Evolutionary conservation across 2,888 invertebrate species (phyloP).

Genomic region (Yponomeuta evonymella): DNA sequence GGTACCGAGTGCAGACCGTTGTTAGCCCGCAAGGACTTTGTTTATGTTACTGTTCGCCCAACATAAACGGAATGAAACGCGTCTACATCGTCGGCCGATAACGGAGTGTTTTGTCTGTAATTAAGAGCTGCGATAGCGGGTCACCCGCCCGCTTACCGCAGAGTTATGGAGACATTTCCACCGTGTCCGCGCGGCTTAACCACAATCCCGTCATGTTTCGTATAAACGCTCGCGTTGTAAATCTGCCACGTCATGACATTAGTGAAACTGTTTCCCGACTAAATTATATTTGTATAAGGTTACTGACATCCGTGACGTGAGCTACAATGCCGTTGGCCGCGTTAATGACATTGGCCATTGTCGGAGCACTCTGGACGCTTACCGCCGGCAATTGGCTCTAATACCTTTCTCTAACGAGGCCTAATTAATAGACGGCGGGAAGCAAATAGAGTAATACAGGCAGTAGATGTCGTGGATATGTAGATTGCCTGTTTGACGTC

Average conservation of each 20-base stretch:
- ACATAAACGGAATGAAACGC: constrained; percentile 61
- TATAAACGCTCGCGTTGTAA: constrained; percentile 44
- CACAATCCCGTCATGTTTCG: constrained; percentile 48
- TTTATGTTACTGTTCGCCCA: constrained; percentile 58
- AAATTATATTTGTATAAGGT: constrained; percentile 11
- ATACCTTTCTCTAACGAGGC: constrained; percentile 9
- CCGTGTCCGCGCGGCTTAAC: constrained; percentile 50
- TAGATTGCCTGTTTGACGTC: too few species aligned
- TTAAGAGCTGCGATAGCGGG: constrained; percentile 61
- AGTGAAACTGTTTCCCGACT: constrained; percentile 39
- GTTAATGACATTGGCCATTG: constrained; percentile 7
- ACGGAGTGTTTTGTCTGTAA: constrained; percentile 70
- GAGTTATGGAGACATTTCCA: constrained; percentile 61
- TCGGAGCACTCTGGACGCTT: not conserved
- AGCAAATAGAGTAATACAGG: not conserved
- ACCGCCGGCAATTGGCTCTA: not conserved
- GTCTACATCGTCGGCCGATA: constrained; percentile 51
- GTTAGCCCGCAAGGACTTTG: constrained; percentile 40
- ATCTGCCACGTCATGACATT: constrained; percentile 42
- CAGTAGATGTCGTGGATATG: too few species aligned
- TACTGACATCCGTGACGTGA: not conserved
- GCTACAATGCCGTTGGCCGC: not conserved
- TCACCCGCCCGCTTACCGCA: constrained; percentile 46
- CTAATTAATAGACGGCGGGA: constrained; percentile 5
- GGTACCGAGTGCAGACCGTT: constrained; percentile 42